A percentile compares a stretch with the other conserved stretches of the same genome.
Conservation (phyloP, 2,113 vertebrate genomes). For the Odobenus rosmarus region DNA sequence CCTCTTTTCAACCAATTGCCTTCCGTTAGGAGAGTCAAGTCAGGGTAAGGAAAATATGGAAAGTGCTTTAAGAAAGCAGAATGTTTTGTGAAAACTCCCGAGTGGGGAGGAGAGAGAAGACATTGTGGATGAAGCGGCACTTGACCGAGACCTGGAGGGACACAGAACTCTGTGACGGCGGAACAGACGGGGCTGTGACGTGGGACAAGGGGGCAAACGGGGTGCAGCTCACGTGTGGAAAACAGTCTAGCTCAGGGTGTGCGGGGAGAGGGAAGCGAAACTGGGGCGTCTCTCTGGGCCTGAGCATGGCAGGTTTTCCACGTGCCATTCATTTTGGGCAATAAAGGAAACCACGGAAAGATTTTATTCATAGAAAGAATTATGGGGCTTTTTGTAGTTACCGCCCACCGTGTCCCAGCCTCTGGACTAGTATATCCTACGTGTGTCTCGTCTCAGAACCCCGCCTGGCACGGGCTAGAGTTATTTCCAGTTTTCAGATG, state of each 20-base stretch:
- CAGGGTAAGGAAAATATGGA: background rate
- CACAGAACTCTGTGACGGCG: background rate
- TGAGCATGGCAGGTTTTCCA: background rate
- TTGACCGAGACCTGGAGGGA: background rate
- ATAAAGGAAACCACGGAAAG: background rate
- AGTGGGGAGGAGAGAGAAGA: background rate
- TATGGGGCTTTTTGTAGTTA: background rate
- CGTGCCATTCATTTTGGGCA: background rate
- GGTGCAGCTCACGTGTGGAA: background rate
- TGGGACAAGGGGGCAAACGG: background rate
- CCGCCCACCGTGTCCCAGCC: background rate
- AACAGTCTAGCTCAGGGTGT: background rate
- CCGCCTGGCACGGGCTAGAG: background rate
- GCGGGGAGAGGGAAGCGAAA: background rate
- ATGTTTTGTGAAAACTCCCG: background rate
- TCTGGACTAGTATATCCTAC: background rate
- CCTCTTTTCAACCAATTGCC: background rate
- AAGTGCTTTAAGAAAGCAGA: background rate
- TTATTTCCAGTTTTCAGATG: background rate
- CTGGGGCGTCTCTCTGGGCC: background rate
- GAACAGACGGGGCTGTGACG: background rate
- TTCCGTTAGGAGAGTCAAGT: background rate
- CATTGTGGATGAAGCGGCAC: background rate
- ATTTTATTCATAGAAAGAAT: constrained; percentile 21
- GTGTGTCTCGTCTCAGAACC: background rate